These are phyloP conservation scores for Cydia fagiglandana DNA, from an alignment of 1,140 invertebrate genomes.

Conservation along the genomic window DNA sequence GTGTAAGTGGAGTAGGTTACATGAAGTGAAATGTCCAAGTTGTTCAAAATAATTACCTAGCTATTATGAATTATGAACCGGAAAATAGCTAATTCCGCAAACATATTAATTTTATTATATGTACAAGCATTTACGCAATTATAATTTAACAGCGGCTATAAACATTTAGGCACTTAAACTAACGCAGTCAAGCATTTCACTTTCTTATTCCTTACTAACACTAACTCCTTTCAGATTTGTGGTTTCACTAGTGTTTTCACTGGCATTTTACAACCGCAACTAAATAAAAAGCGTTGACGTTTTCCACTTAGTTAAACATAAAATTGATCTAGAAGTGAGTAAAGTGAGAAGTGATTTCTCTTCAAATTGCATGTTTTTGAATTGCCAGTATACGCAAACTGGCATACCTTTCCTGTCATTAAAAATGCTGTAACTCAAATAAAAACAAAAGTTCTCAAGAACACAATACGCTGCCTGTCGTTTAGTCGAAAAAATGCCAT, in stretches of 20 bases:
- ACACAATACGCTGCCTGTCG: constrained; percentile 25
- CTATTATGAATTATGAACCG: background rate
- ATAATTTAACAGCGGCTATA: constrained; percentile 5
- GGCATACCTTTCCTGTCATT: background rate
- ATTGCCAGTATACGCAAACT: background rate
- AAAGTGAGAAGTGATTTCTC: background rate
- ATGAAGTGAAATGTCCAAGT: constrained; percentile 16
- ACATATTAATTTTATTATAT: constrained; percentile 5
- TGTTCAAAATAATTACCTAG: constrained; percentile 11
- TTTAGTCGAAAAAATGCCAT: constrained; percentile 34
- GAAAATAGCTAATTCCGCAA: background rate
- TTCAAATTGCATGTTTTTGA: background rate
- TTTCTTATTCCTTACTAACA: constrained; percentile 18
- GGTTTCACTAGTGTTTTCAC: constrained; percentile 20
- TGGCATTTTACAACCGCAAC: constrained; percentile 22
- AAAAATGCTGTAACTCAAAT: background rate
- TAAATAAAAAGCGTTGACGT: background rate
- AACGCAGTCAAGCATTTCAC: constrained; percentile 21
- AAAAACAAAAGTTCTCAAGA: background rate
- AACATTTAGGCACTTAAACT: constrained; percentile 7
- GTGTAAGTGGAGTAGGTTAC: background rate
- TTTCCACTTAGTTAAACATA: background rate
- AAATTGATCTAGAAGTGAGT: background rate
- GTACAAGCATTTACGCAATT: constrained; percentile 1
- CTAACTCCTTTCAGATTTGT: constrained; percentile 23